Conservation (phyloP, 1,140 invertebrate genomes). For the Popillia japonica region DNA sequence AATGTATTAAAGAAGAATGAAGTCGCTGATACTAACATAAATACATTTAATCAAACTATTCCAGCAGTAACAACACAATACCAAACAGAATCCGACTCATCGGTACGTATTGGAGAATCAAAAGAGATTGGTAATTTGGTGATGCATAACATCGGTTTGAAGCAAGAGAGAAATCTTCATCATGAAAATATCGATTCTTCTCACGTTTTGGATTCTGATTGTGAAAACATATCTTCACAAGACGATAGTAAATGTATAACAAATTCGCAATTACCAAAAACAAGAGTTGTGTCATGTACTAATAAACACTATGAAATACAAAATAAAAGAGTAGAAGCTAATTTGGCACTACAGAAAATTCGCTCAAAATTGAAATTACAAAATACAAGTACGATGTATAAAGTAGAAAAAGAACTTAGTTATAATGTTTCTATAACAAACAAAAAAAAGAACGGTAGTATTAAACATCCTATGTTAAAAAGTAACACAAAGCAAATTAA, state of each 20-base stretch:
- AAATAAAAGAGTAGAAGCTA: no score
- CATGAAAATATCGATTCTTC: not conserved
- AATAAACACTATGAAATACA: no score
- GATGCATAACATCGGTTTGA: not conserved
- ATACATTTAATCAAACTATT: not conserved
- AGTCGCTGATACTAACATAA: not conserved
- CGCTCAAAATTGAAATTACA: no score
- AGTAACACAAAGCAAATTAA: not conserved
- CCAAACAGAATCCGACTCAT: not conserved
- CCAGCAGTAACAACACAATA: not conserved
- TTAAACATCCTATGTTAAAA: not conserved
- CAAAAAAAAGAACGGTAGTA: not conserved
- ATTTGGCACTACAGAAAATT: no score
- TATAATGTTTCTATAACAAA: not conserved
- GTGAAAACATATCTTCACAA: not conserved
- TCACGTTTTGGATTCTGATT: slow-evolving; percentile 20
- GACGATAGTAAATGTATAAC: not conserved
- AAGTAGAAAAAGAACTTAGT: no score
- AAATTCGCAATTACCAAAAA: not conserved
- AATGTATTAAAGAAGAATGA: not conserved
- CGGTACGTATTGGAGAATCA: not conserved
- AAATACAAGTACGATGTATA: no score
- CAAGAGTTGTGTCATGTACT: not conserved
- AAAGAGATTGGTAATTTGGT: not conserved
- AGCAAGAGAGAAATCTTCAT: not conserved